A percentile compares a stretch with the other conserved stretches of the same genome.
phyloP scores from a whole-genome alignment of 2,113 vertebrate species.

The Tetrax tetrax region DNA sequence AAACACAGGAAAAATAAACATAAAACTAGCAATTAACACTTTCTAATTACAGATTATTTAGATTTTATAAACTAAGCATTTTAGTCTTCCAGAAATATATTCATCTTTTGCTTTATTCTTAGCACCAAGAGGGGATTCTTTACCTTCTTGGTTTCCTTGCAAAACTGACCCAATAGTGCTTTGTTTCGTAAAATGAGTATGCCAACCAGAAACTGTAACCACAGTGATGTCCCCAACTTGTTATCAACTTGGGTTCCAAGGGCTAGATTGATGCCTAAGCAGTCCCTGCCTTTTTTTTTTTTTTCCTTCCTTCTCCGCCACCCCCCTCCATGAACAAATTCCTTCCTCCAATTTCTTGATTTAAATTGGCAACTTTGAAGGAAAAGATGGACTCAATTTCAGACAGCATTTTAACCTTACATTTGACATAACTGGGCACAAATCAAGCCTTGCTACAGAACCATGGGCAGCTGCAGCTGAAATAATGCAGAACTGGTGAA shows the following conservation, averaged over 20 bases:
- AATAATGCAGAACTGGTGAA: not conserved
- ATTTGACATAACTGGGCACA: not conserved
- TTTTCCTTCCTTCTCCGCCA: too few relatives aligned
- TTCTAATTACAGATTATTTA: not conserved
- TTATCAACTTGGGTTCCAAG: not conserved
- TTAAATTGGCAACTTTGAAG: not conserved
- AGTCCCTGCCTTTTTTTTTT: not conserved
- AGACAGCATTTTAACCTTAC: not conserved
- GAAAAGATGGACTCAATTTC: not conserved
- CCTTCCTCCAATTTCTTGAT: not conserved
- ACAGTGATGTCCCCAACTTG: fast-evolving
- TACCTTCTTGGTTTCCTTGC: not conserved
- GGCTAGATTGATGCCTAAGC: not conserved
- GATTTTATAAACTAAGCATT: not conserved
- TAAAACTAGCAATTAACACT: not conserved
- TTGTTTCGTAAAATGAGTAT: not conserved
- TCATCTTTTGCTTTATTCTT: not conserved
- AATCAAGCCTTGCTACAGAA: not conserved
- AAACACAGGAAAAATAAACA: not conserved
- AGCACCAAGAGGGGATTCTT: not conserved
- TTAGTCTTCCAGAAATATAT: not conserved
- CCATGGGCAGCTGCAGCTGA: not conserved
- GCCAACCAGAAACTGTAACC: not conserved
- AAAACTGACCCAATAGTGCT: not conserved
- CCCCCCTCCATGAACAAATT: not conserved